Evolutionary conservation across 2,113 vertebrate genomes (phyloP).

Genomic region (Todiramphus chloris): DNA sequence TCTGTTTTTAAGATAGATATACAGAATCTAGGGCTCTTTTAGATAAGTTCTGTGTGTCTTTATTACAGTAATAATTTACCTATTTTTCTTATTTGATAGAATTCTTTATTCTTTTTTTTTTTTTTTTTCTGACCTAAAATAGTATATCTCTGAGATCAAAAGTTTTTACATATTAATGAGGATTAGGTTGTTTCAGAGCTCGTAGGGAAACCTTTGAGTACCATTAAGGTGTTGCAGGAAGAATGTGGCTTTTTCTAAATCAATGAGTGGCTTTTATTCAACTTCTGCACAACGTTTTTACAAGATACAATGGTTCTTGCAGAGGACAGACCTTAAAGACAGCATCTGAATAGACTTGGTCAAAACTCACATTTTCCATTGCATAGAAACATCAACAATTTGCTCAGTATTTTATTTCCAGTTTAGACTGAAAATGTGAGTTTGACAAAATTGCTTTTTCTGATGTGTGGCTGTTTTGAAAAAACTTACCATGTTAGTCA

Average conservation of each 20-base stretch:
- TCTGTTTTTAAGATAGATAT: not conserved
- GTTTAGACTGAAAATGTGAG: not conserved
- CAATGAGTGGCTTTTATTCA: conserved; percentile 25
- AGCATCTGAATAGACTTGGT: not conserved
- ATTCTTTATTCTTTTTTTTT: not conserved
- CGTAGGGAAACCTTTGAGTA: not conserved
- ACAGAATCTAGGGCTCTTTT: not conserved
- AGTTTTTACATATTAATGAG: conserved; percentile 27
- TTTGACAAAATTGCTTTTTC: not conserved
- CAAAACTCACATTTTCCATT: not conserved
- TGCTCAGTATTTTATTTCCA: not conserved
- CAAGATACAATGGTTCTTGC: not conserved
- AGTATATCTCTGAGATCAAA: not conserved
- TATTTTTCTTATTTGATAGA: not conserved
- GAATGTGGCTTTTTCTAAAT: conserved; percentile 14
- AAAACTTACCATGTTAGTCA: not conserved
- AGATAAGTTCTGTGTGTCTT: not conserved
- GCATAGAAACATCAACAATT: not conserved
- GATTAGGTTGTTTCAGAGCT: not conserved
- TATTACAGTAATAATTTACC: not conserved
- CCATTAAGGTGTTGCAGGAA: conserved; percentile 1
- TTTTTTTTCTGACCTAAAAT: not conserved
- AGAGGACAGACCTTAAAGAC: not conserved
- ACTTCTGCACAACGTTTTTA: not conserved
- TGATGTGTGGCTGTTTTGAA: not conserved